Conservation (phyloP, 1,140 invertebrate genomes). For the Drosophila athabasca region DNA sequence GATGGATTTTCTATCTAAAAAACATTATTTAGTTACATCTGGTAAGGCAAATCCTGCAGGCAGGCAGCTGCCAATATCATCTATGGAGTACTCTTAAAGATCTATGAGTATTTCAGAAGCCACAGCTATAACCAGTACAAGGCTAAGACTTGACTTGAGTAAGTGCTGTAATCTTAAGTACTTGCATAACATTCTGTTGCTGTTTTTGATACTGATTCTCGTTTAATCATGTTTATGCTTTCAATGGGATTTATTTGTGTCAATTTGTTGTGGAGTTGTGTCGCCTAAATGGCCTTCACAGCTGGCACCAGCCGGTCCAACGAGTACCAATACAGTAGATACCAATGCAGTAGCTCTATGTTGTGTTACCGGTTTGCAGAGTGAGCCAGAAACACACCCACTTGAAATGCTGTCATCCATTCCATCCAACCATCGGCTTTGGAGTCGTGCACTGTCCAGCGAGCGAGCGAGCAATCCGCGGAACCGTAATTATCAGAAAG, state of each 20-base stretch:
- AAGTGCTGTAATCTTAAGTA: slow-evolving; percentile 12
- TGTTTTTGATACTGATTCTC: background rate
- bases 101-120: no score
- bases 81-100: no score
- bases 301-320: slow-evolving; percentile 16
- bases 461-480: slow-evolving; percentile 7
- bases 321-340: slow-evolving; percentile 22
- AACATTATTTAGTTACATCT: background rate
- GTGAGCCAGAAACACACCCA: slow-evolving; percentile 31
- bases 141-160: slow-evolving; percentile 5
- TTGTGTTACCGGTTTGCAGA: slow-evolving; percentile 45
- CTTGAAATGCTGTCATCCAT: slow-evolving; percentile 41
- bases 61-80: no score
- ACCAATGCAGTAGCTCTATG: no score
- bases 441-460: slow-evolving; percentile 9
- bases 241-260: slow-evolving; percentile 30
- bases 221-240: background rate
- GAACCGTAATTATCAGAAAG: slow-evolving; percentile 11
- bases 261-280: slow-evolving; percentile 2
- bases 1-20: background rate
- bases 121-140: slow-evolving; percentile 4
- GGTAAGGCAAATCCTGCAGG: no score
- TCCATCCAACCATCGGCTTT: background rate
- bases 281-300: slow-evolving; percentile 23
- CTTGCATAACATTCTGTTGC: slow-evolving; percentile 19